Base-by-base conservation (phyloP, 2,113 vertebrate species). In the Macrotis lagotis region DNA sequence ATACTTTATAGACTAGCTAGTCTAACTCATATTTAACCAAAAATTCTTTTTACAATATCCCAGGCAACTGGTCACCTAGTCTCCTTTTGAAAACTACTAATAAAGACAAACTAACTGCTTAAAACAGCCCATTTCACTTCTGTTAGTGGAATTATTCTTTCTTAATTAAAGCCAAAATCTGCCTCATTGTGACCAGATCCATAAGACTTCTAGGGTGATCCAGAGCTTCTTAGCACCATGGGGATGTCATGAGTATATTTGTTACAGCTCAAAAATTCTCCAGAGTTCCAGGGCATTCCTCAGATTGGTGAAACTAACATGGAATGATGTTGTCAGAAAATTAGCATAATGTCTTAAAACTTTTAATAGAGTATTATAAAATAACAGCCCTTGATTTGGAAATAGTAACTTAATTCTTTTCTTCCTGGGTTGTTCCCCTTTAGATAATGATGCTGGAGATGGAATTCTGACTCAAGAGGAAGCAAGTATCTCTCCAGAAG, bases 391-490 rank as follows among this genome's bases (percentile, higher is more conserved):
- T 66, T 66, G 59, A 66, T 66, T 74, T 74, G 51, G 47, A 66
- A 96, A 44, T 74, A 94, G 22, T 95, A 53, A 96, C 95, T 37
- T 95, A 93, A 53, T n/a, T 90, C 50, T 89, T 95, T 97, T 49
- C 50, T 90, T 92, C 91, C 93, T 96, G 52, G 28, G 91, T 96
- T 96, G 91, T 96, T 97, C 95, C 0, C 16, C 94, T 98, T 98
- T 95, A 99, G 98, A 10, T 97, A 94, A 92, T 88, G 95, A 90
- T 94, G 91, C 92, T 97, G 94, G 74, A 97, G 95, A 97, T 90
- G 96, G 94, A 48, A 90, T 94, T 89, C 52, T 92, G 59, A 94
- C 92, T 88, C 92, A 97, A 93, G 97, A 98, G 94, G 95, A 97
- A 94, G 48, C 28, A 89, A 48, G 95, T 93, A 11, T 92, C 94